These are phyloP conservation scores for Campoplex nolae DNA, from an alignment of 2,888 invertebrate genomes.

Conservation along the genomic window DNA sequence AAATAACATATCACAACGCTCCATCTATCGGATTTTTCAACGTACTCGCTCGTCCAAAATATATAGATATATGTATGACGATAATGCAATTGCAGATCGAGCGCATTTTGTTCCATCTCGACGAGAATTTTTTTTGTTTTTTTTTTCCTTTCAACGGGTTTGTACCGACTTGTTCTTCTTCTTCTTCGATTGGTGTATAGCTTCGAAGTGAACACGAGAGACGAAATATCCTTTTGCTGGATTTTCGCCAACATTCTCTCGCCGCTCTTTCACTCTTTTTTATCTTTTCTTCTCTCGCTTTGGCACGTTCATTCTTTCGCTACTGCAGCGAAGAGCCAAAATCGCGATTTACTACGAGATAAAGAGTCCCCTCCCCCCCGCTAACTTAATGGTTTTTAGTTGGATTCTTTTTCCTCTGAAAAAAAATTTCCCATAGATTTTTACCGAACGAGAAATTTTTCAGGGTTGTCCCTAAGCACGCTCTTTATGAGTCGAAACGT, in stretches of 20 bases:
- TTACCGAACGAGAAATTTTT: not conserved
- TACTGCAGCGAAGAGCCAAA: constrained; percentile 33
- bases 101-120: not conserved
- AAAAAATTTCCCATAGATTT: not conserved
- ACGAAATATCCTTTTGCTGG: constrained; percentile 45
- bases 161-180: not conserved
- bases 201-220: not conserved
- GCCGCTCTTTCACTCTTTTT: not conserved
- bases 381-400: not conserved
- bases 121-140: not conserved
- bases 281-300: not conserved
- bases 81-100: not conserved
- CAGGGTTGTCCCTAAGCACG: not conserved
- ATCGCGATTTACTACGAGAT: constrained; percentile 61
- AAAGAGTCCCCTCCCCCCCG: constrained; percentile 40
- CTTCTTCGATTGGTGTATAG: too few species aligned
- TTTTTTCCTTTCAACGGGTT: not conserved
- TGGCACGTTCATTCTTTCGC: not conserved
- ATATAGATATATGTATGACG: not conserved
- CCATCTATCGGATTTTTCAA: constrained; percentile 5
- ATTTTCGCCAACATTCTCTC: constrained; percentile 46
- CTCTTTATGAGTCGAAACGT: not conserved
- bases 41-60: not conserved
- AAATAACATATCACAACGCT: not conserved
- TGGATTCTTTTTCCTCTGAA: not conserved